Percentiles rank a stretch among this genome's conserved stretches.
Conservation (phyloP, 2,113 vertebrate species). For the Silurus meridionalis region DNA sequence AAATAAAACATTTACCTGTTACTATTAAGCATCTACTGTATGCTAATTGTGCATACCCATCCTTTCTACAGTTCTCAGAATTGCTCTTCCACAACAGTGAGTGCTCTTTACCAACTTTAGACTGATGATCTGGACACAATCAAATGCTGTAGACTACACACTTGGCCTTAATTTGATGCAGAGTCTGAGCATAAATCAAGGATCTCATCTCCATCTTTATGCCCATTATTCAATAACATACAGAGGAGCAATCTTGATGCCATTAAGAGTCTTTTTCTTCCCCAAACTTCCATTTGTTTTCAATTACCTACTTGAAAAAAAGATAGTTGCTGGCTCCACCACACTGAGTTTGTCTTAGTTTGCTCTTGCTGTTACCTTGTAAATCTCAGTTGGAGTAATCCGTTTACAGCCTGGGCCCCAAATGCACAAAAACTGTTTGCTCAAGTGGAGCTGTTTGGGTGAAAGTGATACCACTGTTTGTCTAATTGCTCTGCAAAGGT, state of each 20-base stretch:
- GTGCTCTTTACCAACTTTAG: conserved; percentile 13
- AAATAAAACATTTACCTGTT: neutral
- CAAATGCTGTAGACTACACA: conserved; percentile 39
- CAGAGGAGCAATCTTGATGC: conserved; percentile 53
- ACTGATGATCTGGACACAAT: conserved; percentile 39
- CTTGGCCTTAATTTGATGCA: conserved; percentile 36
- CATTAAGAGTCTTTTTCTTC: conserved; percentile 55
- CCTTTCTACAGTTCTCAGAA: conserved; percentile 2
- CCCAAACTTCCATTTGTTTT: conserved; percentile 60
- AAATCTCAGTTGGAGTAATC: conserved; percentile 56
- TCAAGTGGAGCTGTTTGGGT: conserved; percentile 37
- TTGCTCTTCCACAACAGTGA: conserved; percentile 11
- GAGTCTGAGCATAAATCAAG: conserved; percentile 45
- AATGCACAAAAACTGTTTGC: conserved; percentile 33
- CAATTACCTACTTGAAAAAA: conserved; percentile 55
- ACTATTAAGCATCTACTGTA: conserved; percentile 25
- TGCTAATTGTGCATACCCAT: conserved; percentile 2
- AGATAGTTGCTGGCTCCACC: conserved; percentile 43
- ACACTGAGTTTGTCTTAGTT: conserved; percentile 53
- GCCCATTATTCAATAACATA: conserved; percentile 50
- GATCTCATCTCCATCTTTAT: conserved; percentile 61
- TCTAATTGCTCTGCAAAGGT: conserved; percentile 21
- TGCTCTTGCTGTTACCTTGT: conserved; percentile 53
- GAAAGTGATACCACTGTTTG: conserved; percentile 46
- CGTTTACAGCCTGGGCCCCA: conserved; percentile 52